These are phyloP conservation scores for Magallana gigas DNA, from an alignment of 1,140 invertebrate species.

Conservation along the genomic window DNA sequence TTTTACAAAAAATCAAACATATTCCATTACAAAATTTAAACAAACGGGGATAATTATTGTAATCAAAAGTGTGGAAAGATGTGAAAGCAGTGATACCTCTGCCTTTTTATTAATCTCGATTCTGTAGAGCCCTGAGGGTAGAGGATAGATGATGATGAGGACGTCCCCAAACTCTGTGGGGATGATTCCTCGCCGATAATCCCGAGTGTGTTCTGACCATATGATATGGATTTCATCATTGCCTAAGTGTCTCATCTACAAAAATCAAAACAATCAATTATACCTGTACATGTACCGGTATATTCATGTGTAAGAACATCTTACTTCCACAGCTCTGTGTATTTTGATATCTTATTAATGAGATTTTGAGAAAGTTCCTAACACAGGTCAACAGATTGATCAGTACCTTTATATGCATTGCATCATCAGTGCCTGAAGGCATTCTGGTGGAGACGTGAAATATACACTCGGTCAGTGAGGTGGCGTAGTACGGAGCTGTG, in stretches of 20 bases:
- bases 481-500: conserved; percentile 97
- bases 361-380: neutral
- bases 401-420: conserved; percentile 88
- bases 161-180: conserved; percentile 99
- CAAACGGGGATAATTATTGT: no score
- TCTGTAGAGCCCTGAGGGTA: conserved; percentile 88
- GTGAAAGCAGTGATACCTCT: conserved; percentile 82
- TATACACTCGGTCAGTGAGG: conserved; percentile 91
- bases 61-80: no score
- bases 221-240: conserved; percentile 99
- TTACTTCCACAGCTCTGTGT: no score
- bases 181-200: conserved; percentile 97
- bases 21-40: no score
- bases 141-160: conserved; percentile 96
- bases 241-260: conserved; percentile 94
- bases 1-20: no score
- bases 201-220: conserved; percentile 97
- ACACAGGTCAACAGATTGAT: neutral
- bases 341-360: neutral
- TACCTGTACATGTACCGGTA: neutral
- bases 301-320: neutral
- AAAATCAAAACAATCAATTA: conserved; percentile 34
- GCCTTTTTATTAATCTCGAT: conserved; percentile 91
- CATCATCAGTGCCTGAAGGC: conserved; percentile 86
- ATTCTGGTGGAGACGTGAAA: conserved; percentile 99